Percentiles rank a stretch among this genome's conserved stretches.
Conservation (phyloP, 2,797 vertebrate species). For the Meda fulgida region DNA sequence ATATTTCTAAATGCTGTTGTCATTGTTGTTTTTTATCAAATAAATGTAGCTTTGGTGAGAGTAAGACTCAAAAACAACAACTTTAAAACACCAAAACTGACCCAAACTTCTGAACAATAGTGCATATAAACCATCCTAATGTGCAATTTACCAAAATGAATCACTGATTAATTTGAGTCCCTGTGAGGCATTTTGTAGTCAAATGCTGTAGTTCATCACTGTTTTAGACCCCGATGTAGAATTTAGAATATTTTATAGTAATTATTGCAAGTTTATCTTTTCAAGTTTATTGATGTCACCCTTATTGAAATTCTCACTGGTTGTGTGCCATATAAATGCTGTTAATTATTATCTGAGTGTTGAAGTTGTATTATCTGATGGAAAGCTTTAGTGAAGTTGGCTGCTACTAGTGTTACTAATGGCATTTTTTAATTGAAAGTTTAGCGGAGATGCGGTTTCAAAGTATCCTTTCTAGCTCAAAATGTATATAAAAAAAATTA, state of each 20-base stretch:
- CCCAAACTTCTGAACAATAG: neutral
- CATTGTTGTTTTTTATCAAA: neutral
- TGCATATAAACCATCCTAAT: neutral
- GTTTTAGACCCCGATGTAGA: neutral
- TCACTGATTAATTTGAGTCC: neutral
- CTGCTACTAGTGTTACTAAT: neutral
- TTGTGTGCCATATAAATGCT: neutral
- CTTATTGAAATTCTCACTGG: neutral
- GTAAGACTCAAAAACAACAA: neutral
- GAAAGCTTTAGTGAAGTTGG: neutral
- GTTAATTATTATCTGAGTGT: neutral
- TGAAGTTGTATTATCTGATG: neutral
- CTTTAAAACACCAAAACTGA: neutral
- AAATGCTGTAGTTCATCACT: neutral
- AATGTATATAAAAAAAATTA: too few relatives aligned
- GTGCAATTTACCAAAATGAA: neutral
- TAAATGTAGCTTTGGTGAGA: neutral
- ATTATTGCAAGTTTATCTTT: neutral
- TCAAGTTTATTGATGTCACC: neutral
- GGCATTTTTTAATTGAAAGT: neutral
- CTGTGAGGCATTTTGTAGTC: neutral
- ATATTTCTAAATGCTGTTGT: neutral
- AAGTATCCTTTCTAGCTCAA: neutral
- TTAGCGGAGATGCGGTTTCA: neutral
- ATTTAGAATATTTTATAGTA: neutral